A percentile compares a stretch with the other conserved stretches of the same genome.
Conservation (phyloP, 2,888 invertebrate genomes). For the Escarpia spicata region DNA sequence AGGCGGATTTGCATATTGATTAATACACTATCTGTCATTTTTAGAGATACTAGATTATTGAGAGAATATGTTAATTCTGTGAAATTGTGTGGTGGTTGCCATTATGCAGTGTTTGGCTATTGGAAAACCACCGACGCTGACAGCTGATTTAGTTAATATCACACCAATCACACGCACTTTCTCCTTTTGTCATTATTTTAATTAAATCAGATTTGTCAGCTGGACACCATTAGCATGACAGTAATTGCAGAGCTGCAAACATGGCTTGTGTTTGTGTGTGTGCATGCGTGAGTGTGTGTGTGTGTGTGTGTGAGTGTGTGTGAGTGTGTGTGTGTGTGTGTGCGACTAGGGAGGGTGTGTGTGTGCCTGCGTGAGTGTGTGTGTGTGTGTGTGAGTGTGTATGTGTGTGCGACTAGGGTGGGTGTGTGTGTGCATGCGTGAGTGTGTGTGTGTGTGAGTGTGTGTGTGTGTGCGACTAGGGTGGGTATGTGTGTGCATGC, state of each 20-base stretch:
- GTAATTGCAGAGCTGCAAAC: background rate
- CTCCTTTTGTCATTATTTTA: background rate
- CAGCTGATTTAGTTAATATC: background rate
- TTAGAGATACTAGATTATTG: slow-evolving; percentile 2
- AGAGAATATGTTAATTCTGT: background rate
- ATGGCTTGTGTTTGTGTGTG: background rate
- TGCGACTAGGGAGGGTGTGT: background rate
- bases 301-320: background rate
- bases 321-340: background rate
- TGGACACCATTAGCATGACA: background rate
- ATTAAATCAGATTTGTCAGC: background rate
- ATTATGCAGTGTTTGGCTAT: background rate
- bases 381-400: background rate
- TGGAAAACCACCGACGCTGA: background rate
- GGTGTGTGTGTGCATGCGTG: too few species aligned
- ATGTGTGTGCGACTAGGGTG: too few species aligned
- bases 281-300: background rate
- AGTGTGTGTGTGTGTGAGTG: too few species aligned
- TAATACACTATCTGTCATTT: slow-evolving; percentile 13
- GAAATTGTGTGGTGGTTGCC: background rate
- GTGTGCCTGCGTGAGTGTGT: background rate
- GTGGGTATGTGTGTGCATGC: too few species aligned
- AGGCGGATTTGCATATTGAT: background rate
- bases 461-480: too few species aligned
- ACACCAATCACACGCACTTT: background rate